phyloP scores from a whole-genome alignment of 2,797 vertebrate species.

The Rhinichthys osculus region DNA sequence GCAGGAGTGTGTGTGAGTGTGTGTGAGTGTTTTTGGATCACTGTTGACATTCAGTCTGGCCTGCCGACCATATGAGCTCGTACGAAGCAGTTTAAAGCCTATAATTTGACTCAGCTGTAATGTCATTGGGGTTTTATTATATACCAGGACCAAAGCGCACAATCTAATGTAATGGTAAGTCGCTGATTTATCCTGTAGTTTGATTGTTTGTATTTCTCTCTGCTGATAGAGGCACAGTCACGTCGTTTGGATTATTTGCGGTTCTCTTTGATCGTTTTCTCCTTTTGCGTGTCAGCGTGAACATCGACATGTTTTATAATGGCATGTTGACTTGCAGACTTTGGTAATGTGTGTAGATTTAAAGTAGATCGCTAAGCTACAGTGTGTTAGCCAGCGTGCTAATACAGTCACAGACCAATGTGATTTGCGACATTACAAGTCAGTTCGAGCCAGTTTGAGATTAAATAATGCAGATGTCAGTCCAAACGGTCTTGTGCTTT shows the following conservation, averaged over 20 bases:
- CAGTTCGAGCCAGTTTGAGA: neutral
- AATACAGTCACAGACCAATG: neutral
- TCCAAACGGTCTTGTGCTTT: neutral
- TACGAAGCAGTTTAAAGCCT: neutral
- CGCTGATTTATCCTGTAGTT: neutral
- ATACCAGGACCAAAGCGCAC: neutral
- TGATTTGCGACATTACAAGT: neutral
- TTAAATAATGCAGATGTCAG: neutral
- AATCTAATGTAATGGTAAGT: slow-evolving; percentile 40
- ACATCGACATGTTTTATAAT: neutral
- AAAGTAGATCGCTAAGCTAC: neutral
- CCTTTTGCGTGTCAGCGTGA: neutral
- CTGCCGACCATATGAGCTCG: neutral
- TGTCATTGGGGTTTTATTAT: slow-evolving; percentile 5
- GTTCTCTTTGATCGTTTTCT: neutral
- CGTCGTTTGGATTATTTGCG: neutral
- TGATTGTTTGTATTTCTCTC: neutral
- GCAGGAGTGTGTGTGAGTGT: neutral
- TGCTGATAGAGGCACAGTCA: neutral
- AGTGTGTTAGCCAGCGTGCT: slow-evolving; percentile 39
- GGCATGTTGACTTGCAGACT: neutral
- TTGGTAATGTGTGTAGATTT: neutral
- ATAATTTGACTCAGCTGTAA: neutral
- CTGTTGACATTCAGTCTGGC: slow-evolving; percentile 39
- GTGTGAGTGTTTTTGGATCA: neutral